Evolutionary conservation across 2,113 vertebrate genomes (phyloP).

Genomic region (Vulpes vulpes): DNA sequence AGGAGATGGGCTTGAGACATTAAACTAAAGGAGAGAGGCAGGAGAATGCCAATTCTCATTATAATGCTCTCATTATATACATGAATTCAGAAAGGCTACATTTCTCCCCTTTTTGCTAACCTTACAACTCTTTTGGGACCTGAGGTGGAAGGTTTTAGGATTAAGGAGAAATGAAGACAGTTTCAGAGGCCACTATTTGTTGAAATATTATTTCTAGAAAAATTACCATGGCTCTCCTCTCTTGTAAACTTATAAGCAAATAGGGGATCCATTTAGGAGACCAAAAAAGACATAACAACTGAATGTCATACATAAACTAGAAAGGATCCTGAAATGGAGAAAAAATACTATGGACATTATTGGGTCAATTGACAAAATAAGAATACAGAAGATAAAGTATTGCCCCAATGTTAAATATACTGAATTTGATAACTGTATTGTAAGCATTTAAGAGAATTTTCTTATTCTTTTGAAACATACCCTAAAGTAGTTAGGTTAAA

Average conservation of each 20-base stretch:
- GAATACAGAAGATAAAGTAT: constrained; percentile 33
- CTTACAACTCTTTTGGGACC: constrained; percentile 13
- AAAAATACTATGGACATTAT: constrained; percentile 21
- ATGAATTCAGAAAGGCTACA: constrained; percentile 4
- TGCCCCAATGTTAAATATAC: not conserved
- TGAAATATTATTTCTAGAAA: constrained; percentile 58
- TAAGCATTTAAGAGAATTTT: constrained; percentile 35
- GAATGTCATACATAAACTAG: not conserved
- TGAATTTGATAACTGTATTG: constrained; percentile 18
- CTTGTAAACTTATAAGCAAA: constrained; percentile 20
- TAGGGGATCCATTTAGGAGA: constrained; percentile 33
- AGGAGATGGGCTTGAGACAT: constrained; percentile 43
- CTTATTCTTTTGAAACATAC: constrained; percentile 37
- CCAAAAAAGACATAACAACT: not conserved
- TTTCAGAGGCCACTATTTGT: constrained; percentile 30
- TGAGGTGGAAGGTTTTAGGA: constrained; percentile 19
- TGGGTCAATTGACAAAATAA: constrained; percentile 3
- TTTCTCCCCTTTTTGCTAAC: not conserved
- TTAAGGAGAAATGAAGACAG: constrained; percentile 15
- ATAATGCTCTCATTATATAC: constrained; percentile 10
- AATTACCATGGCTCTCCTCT: constrained; percentile 10
- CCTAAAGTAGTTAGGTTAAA: not conserved
- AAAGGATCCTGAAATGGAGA: not conserved
- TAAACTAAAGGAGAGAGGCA: constrained; percentile 53
- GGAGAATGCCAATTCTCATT: not conserved